Percentiles rank a stretch among this genome's conserved stretches.
These are phyloP conservation scores for Cosmia trapezina DNA, from an alignment of 2,888 invertebrate genomes.

Conservation along the genomic window DNA sequence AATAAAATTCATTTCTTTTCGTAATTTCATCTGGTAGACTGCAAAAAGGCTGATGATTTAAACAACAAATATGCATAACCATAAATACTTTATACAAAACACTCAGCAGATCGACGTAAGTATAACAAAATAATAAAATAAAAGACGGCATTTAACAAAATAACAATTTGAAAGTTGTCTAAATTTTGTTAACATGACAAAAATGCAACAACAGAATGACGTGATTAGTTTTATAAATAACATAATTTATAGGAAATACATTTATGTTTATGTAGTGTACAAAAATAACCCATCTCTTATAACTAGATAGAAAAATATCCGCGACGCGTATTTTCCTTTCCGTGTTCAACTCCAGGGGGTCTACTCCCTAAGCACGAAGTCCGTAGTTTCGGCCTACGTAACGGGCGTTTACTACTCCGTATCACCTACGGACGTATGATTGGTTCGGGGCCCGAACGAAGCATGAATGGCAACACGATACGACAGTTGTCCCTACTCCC, in stretches of 20 bases:
- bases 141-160: not conserved
- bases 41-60: not conserved
- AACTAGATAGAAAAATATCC: slow-evolving; percentile 63
- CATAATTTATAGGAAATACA: not conserved
- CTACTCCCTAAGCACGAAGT: too few relatives aligned
- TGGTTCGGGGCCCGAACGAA: too few relatives aligned
- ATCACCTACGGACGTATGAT: too few relatives aligned
- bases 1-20: not conserved
- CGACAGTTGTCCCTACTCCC: too few relatives aligned
- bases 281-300: slow-evolving; percentile 66
- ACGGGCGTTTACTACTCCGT: too few relatives aligned
- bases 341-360: not conserved
- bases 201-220: slow-evolving; percentile 23
- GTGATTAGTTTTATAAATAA: slow-evolving; percentile 7
- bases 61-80: slow-evolving; percentile 13
- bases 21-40: not conserved
- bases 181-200: not conserved
- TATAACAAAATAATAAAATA: not conserved
- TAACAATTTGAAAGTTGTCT: slow-evolving; percentile 15
- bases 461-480: too few relatives aligned
- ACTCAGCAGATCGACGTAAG: slow-evolving; percentile 4
- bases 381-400: too few relatives aligned
- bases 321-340: not conserved
- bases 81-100: slow-evolving; percentile 21
- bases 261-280: slow-evolving; percentile 37